Evolutionary conservation across 2,797 vertebrate species (phyloP), one percentile per base, ranked within the genome.

Genomic region (Nyctalus aviator): DNA sequence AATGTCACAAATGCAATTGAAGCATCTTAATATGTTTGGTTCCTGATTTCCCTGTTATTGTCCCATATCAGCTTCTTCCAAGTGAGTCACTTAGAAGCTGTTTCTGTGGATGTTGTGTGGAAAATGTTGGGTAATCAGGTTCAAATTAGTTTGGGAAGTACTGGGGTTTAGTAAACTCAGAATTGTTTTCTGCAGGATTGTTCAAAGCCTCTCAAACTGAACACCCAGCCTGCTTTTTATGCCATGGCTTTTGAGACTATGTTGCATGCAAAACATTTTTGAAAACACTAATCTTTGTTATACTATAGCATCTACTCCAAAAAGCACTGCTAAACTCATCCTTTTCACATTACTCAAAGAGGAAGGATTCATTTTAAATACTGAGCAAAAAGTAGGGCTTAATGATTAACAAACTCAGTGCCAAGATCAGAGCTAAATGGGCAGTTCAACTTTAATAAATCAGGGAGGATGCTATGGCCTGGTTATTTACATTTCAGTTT

Each of bases 281-380:
- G 46, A 85, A 83, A 89, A 86, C 11, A 76, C 3, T 69, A n/a
- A 73, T 53, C 53, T 46, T 7, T 77, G 53, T 46, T 90, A 48
- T 76, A 72, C 25, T 64, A 35, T 4, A 84, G 44, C 37, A 66
- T 84, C 9, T 46, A 32, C 30, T 69, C 44, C 44, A 64, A 46
- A 92, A 87, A 87, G 37, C 48, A 25, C 41, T 55, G 72, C 55
- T 50, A 79, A 76, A 66, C 30, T 89, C 53, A 57, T 79, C 6
- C 46, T 87, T 96, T 96, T 78, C 27, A 77, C 30, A 41, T 91
- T 64, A 87, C 86, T 84, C 48, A 53, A 64, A 84, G 30, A 91
- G 11, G 32, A 50, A 50, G 10, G 77, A 32, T 90, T 95, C 41
- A 69, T 88, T 95, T 87, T 55, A 87, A 68, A 62, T 81, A 50